A percentile compares a stretch with the other conserved stretches of the same genome.
phyloP scores from a whole-genome alignment of 2,888 invertebrate genomes.

The Philonicus albiceps region DNA sequence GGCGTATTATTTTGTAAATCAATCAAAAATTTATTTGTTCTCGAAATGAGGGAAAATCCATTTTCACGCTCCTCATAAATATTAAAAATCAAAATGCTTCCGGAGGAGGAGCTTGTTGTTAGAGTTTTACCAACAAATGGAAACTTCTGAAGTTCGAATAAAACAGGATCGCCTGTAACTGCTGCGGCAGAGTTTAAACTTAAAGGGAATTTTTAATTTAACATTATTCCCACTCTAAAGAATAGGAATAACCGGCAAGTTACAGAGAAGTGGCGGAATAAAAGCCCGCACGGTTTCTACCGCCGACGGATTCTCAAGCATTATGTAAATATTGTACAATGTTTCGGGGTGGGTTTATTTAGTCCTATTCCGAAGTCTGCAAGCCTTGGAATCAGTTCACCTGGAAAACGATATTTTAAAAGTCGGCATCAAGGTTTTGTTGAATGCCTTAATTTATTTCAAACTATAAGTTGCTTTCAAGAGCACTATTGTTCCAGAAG shows the following conservation, averaged over 20 bases:
- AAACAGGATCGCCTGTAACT: not conserved
- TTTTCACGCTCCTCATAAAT: not conserved
- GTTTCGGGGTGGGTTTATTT: not conserved
- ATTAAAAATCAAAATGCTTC: not conserved
- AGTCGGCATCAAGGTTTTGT: not conserved
- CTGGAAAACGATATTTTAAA: not conserved
- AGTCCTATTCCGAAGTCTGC: not conserved
- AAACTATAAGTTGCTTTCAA: not conserved
- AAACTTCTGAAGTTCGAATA: not conserved
- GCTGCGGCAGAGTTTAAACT: not conserved
- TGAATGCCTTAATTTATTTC: not conserved
- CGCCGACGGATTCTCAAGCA: not conserved
- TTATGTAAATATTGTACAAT: not conserved
- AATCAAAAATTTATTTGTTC: not conserved
- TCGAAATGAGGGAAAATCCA: not conserved
- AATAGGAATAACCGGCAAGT: not conserved
- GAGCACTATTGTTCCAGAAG: not conserved
- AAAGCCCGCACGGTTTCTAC: not conserved
- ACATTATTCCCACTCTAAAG: not conserved
- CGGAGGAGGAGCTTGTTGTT: not conserved
- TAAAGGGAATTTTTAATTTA: constrained; percentile 5
- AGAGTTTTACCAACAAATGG: not conserved
- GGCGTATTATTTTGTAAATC: not conserved
- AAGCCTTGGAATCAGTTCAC: not conserved
- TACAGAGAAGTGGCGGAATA: not conserved